These are phyloP conservation scores for Tolmerus cingulatus DNA, from an alignment of 2,888 invertebrate genomes.

Conservation along the genomic window DNA sequence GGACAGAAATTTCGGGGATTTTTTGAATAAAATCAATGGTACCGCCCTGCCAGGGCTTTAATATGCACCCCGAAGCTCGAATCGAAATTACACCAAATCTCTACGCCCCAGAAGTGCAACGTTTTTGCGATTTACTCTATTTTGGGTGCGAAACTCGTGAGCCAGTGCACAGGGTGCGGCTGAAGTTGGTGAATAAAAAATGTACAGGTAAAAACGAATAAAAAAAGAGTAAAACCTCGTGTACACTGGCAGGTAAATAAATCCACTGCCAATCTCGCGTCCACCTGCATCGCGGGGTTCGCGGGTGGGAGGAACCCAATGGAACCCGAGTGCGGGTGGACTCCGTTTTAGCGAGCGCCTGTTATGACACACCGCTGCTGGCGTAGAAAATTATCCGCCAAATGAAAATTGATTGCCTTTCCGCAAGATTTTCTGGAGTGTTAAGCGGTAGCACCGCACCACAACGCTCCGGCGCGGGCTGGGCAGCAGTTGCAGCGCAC, in stretches of 20 bases:
- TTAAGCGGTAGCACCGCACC: neutral
- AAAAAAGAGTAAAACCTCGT: neutral
- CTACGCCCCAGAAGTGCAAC: neutral
- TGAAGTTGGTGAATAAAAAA: neutral
- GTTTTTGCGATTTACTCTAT: neutral
- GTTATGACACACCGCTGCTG: neutral
- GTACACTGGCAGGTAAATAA: conserved; percentile 5
- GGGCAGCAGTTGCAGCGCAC: neutral
- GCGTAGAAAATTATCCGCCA: neutral
- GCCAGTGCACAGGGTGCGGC: neutral
- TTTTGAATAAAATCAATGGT: neutral
- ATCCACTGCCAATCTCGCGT: neutral
- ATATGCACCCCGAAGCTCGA: neutral
- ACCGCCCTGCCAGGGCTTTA: neutral
- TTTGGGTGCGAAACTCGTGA: neutral
- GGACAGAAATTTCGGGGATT: neutral
- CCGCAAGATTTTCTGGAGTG: neutral
- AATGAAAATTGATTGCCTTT: conserved; percentile 28
- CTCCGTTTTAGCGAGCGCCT: neutral
- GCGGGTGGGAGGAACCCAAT: neutral
- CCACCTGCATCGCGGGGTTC: neutral
- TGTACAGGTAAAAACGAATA: neutral
- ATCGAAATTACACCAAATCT: neutral
- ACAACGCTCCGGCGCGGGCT: neutral
- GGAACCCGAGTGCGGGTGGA: neutral